Evolutionary conservation across 1,140 invertebrate species (phyloP).

Genomic region (Scaptomyza hsui): DNA sequence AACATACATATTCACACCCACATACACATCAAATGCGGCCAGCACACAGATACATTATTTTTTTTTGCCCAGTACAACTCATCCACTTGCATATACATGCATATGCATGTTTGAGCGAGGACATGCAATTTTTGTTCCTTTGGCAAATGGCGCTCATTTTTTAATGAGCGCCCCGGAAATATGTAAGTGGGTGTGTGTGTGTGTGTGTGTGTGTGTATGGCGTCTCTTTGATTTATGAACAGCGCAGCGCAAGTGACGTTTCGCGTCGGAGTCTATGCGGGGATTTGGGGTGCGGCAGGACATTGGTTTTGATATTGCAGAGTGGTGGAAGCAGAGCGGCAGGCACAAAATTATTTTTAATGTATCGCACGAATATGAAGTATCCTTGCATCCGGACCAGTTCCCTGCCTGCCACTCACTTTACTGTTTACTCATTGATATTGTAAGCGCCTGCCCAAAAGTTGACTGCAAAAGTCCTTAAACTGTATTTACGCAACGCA

Average conservation of each 20-base stretch:
- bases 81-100: slow-evolving; percentile 52
- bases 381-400: slow-evolving; percentile 8
- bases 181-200: slow-evolving; percentile 25
- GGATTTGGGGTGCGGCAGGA: neutral
- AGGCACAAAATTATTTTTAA: slow-evolving; percentile 70
- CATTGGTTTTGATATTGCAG: slow-evolving; percentile 33
- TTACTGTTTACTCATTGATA: slow-evolving; percentile 45
- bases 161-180: slow-evolving; percentile 76
- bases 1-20: slow-evolving; percentile 16
- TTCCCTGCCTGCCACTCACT: neutral
- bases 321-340: slow-evolving; percentile 22
- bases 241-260: slow-evolving; percentile 62
- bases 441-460: slow-evolving; percentile 44
- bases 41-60: neutral
- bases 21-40: neutral
- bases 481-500: slow-evolving; percentile 73
- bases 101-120: slow-evolving; percentile 66
- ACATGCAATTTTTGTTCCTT: slow-evolving; percentile 68
- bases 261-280: slow-evolving; percentile 6
- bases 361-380: slow-evolving; percentile 48
- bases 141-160: slow-evolving; percentile 78
- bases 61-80: slow-evolving; percentile 2
- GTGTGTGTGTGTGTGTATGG: slow-evolving; percentile 3
- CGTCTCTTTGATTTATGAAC: slow-evolving; percentile 74
- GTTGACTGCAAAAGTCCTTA: slow-evolving; percentile 61